Base-by-base conservation (phyloP, 1,140 invertebrate species). In the Penaeus indicus region DNA sequence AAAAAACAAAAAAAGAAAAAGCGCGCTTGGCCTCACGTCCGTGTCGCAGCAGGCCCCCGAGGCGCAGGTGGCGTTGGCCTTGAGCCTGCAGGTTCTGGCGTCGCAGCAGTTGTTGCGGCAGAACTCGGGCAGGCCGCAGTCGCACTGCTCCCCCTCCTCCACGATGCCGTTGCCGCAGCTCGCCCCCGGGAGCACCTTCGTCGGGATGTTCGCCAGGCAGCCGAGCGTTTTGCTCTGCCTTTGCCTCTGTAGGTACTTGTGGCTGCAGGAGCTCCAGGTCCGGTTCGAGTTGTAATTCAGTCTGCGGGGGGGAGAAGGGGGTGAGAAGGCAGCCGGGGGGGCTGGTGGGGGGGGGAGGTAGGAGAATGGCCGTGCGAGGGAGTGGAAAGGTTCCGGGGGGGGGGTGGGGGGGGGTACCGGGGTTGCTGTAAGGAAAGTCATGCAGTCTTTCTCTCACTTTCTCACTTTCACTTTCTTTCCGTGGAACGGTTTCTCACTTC, bases 131-230 rank as follows among this genome's bases (percentile, higher is more conserved):
- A 96, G 90, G 0, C 98, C 98, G 93, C 98, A 99, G 92, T 99
- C 98, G 92, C 95, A 95, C 92, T 99, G 96, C 92, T 99, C 98
- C 5, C 86, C 86, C 13, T 54, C 64, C 0, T 99, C 98, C 3
- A 98, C 96, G 92, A 99, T 98, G 0, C 97, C 97, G 93, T 99
- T 99, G 8, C 98, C 98, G 93, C 99, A 99, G n/a, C 97, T 96
- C 0, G 98, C 96, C 47, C 96, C 96, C 13, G 96, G 96, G 92
- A 96, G 97, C 0, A 98, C 0, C 19, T 54, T 67, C 81, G 92
- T 92, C 61, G 96, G 96, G 84, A 94, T 94, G 91, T 96, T 95
- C 62, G 95, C 94, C 21, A 99, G 94, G 92, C 99, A 99, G 92
- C 99, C 98, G 93, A 99, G 98, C 96, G 99, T 98, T 11, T 98